Evolutionary conservation across 2,113 vertebrate genomes (phyloP), one percentile per base, ranked within the genome.

Genomic region (Percina caprodes): DNA sequence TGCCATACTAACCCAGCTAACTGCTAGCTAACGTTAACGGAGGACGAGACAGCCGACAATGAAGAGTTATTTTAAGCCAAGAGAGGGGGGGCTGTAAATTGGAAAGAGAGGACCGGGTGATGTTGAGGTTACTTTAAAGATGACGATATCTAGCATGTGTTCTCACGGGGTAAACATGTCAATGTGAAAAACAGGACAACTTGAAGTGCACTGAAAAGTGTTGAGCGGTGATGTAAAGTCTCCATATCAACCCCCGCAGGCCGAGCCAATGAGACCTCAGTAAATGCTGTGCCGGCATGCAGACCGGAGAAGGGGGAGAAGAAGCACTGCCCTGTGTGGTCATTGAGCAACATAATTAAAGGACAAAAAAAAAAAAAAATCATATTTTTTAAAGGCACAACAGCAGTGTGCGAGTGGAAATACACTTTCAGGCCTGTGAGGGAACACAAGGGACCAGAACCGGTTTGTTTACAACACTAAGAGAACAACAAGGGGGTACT

Each of bases 291-390:
- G 62, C 58, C 45, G 51, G 77, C 61, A 58, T 46, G 24, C 59
- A 77, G 68, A 65, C 66, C 78, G n/a, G n/a, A 23, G 58, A n/a
- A 49, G 54, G n/a, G n/a, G 19, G n/a, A 3, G 51, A 18, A 21
- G 51, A 24, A 39, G 45, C 42, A 13, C 10, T 26, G 24, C 72
- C 59, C 52, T 42, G 30, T 56, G 63, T 0, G 0, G 30, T 55
- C 35, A 69, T 35, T 74, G 51, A 73, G 30, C 52, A 26, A 77
- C 59, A 86, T 78, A 77, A 84, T 80, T 71, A 59, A 78, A 74
- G 78, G 74, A 79, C 83, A 88, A 30, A 30, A 30, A 30, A 30
- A 30, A 30, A 30, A 0, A n/a, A n/a, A 30, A 88, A 85, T 77
- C 74, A 35, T 42, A 79, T 79, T 84, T 75, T 69, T 66, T 51